phyloP scores from a whole-genome alignment of 2,113 vertebrate genomes.

The Serinus canaria region DNA sequence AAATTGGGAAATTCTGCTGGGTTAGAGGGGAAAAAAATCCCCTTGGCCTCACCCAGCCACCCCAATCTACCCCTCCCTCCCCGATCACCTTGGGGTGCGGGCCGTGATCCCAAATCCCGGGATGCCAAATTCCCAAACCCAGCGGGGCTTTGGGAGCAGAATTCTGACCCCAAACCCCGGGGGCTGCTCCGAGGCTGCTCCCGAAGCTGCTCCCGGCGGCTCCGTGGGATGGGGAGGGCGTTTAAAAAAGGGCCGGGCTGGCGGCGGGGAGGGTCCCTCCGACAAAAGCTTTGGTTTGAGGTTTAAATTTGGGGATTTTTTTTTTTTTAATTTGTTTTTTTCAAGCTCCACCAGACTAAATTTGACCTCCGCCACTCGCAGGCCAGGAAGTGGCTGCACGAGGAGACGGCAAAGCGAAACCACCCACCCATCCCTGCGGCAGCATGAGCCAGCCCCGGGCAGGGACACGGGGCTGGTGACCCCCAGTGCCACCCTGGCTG shows the following conservation, averaged over 20 bases:
- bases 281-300: not conserved
- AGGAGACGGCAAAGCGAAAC: constrained; percentile 49
- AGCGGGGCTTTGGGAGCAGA: accelerated
- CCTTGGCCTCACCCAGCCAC: accelerated
- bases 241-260: not conserved
- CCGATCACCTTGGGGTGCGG: accelerated
- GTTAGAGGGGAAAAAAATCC: not conserved
- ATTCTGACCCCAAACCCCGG: not conserved
- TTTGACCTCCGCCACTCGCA: not conserved
- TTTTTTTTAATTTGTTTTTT: not conserved
- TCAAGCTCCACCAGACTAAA: not conserved
- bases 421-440: not conserved
- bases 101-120: not conserved
- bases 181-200: not conserved
- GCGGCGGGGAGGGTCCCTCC: not conserved
- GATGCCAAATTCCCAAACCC: not conserved
- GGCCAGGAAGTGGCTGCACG: constrained; percentile 53
- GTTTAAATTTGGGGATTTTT: not conserved
- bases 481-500: accelerated
- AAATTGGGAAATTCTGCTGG: not conserved
- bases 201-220: not conserved
- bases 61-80: not conserved
- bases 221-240: accelerated
- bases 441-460: not conserved
- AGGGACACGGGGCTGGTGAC: not conserved